phyloP scores from a whole-genome alignment of 1,140 invertebrate genomes.

The Popillia japonica region DNA sequence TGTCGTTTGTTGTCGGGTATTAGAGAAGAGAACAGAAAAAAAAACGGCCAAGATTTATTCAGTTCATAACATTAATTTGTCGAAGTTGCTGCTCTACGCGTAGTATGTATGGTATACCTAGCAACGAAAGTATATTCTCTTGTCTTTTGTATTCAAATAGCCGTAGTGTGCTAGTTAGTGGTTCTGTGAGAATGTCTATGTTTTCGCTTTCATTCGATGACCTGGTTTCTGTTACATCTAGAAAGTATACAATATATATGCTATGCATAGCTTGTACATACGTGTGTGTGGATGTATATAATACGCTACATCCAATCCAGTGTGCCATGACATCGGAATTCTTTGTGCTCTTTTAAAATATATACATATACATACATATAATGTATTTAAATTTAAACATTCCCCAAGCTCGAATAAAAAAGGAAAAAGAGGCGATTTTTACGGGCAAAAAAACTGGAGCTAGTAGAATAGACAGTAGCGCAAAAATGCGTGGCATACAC shows the following conservation, averaged over 20 bases:
- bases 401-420: too few species aligned
- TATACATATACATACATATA: too few species aligned
- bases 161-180: constrained; percentile 49
- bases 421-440: too few species aligned
- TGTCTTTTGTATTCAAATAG: constrained; percentile 55
- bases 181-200: constrained; percentile 55
- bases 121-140: constrained; percentile 36
- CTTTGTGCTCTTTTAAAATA: constrained; percentile 26
- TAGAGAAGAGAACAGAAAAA: background rate
- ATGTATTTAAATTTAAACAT: constrained; percentile 27
- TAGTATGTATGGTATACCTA: background rate
- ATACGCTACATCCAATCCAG: constrained; percentile 39
- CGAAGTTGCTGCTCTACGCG: background rate
- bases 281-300: background rate
- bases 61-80: constrained; percentile 29
- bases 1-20: background rate
- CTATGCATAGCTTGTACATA: background rate
- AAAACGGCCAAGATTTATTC: constrained; percentile 6
- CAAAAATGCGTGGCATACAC: background rate
- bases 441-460: background rate
- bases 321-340: constrained; percentile 37
- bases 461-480: too few species aligned
- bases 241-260: constrained; percentile 51
- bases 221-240: constrained; percentile 59
- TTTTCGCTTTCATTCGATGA: constrained; percentile 60